Evolutionary conservation across 2,888 invertebrate species (phyloP).

Genomic region (Balanococcus diminutus): DNA sequence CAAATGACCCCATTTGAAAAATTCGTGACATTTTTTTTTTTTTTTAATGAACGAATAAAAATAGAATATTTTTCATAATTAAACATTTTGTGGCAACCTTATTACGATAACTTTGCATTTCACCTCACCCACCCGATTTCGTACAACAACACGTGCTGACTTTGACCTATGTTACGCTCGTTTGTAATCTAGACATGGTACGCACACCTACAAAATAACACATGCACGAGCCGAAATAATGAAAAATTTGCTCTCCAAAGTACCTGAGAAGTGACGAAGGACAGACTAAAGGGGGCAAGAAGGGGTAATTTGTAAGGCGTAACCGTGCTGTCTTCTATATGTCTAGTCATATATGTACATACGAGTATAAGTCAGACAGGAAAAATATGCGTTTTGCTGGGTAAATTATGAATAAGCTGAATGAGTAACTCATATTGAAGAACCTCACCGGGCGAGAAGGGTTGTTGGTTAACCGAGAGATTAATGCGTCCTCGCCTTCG

Average conservation of each 20-base stretch:
- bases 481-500: background rate
- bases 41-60: too few relatives aligned
- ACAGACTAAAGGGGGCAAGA: too few relatives aligned
- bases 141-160: too few relatives aligned
- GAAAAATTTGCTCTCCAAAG: background rate
- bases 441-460: background rate
- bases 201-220: background rate
- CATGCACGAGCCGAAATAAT: background rate
- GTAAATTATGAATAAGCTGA: background rate
- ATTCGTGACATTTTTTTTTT: too few relatives aligned
- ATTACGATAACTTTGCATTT: too few relatives aligned
- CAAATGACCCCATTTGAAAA: too few relatives aligned
- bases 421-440: background rate
- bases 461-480: background rate
- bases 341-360: background rate
- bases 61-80: too few relatives aligned
- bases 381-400: background rate
- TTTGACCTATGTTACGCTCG: too few relatives aligned
- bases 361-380: background rate
- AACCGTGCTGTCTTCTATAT: background rate
- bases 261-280: background rate
- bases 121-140: too few relatives aligned
- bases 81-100: too few relatives aligned
- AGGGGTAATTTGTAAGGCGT: background rate
- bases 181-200: too few relatives aligned